phyloP scores from a whole-genome alignment of 2,797 vertebrate species.

The Luscinia luscinia region DNA sequence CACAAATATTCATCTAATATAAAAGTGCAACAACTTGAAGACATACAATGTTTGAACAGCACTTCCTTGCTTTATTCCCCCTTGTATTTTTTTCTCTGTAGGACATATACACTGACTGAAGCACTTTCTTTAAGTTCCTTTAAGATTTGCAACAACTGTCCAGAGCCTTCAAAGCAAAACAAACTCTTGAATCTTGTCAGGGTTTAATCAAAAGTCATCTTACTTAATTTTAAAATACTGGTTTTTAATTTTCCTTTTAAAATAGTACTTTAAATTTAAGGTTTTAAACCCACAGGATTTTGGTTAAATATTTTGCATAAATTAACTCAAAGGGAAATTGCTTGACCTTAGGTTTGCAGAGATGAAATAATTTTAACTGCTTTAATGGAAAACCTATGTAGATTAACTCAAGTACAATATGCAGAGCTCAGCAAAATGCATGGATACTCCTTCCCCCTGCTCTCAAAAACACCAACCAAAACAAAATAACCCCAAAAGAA shows the following conservation, averaged over 20 bases:
- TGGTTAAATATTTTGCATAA: neutral
- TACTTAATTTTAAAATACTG: neutral
- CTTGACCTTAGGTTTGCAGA: neutral
- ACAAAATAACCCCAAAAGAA: neutral
- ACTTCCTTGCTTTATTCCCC: neutral
- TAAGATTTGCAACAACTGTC: neutral
- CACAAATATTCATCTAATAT: neutral
- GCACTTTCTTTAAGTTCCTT: neutral
- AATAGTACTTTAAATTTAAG: neutral
- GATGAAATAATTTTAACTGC: neutral
- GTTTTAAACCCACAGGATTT: neutral
- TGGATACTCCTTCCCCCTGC: accelerated
- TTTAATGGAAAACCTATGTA: neutral
- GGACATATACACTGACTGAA: neutral
- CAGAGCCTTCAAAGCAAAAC: neutral
- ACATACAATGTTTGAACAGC: neutral
- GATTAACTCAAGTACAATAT: neutral
- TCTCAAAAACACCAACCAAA: neutral
- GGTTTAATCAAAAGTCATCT: neutral
- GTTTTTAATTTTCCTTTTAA: neutral
- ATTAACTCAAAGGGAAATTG: neutral
- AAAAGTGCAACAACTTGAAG: neutral
- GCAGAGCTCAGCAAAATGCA: neutral
- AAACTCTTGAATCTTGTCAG: neutral
- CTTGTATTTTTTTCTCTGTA: neutral